Conservation (phyloP, 2,888 invertebrate species). For the Drosophila sordidula region DNA sequence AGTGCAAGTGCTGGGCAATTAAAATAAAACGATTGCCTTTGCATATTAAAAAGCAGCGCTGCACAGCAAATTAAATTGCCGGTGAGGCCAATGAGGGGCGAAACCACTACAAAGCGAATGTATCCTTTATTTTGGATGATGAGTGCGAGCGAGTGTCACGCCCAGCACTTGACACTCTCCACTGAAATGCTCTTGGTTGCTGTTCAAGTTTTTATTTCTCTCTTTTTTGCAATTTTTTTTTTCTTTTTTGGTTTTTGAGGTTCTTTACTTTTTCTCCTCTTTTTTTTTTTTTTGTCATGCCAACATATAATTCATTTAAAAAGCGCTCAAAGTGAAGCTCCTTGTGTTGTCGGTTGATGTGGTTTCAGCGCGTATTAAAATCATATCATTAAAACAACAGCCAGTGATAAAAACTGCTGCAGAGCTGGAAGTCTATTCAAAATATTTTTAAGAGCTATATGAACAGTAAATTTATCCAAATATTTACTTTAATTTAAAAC, state of each 20-base stretch:
- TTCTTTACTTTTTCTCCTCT: slow-evolving; percentile 1
- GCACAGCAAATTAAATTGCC: slow-evolving; percentile 63
- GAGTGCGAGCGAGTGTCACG: slow-evolving; percentile 15
- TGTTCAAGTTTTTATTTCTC: neutral
- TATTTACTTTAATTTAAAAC: neutral
- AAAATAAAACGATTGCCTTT: slow-evolving; percentile 41
- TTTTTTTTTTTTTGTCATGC: slow-evolving; percentile 13
- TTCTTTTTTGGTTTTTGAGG: slow-evolving; percentile 7
- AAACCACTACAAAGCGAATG: slow-evolving; percentile 67
- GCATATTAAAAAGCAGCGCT: slow-evolving; percentile 43
- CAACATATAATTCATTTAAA: slow-evolving; percentile 65
- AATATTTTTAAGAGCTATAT: neutral
- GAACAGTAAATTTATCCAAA: neutral
- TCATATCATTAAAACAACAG: slow-evolving; percentile 48
- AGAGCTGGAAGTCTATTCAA: neutral
- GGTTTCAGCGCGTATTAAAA: slow-evolving; percentile 42
- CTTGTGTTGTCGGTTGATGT: slow-evolving; percentile 20
- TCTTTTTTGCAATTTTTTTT: neutral
- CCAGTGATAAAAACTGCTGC: neutral
- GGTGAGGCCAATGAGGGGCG: slow-evolving; percentile 40
- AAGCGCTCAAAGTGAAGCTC: slow-evolving; percentile 41
- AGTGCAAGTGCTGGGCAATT: slow-evolving; percentile 46
- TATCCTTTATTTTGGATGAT: slow-evolving; percentile 44
- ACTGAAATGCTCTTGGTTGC: slow-evolving; percentile 13
- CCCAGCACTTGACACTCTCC: slow-evolving; percentile 19